Conservation (phyloP, 1,140 invertebrate species). For the Caenorhabditis latens region DNA sequence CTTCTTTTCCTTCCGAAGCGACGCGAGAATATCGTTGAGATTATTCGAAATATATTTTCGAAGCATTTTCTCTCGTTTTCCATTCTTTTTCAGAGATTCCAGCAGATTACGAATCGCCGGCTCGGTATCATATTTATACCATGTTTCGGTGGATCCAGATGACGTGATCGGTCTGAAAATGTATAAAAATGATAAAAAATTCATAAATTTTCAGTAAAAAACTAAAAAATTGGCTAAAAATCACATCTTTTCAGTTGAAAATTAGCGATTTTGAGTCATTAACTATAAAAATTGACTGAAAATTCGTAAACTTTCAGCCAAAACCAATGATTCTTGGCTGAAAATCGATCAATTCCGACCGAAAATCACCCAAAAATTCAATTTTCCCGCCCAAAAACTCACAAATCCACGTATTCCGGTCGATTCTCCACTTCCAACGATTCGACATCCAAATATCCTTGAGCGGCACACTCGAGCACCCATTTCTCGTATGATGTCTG, state of each 20-base stretch:
- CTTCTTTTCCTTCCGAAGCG: background rate
- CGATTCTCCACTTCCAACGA: constrained; percentile 2
- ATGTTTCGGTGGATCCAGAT: background rate
- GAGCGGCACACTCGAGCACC: background rate
- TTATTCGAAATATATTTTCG: background rate
- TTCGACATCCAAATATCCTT: constrained; percentile 29
- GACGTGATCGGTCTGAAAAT: constrained; percentile 9
- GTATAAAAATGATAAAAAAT: background rate
- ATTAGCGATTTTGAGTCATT: background rate
- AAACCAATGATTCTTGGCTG: too few relatives aligned
- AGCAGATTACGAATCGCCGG: background rate
- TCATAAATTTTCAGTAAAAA: background rate
- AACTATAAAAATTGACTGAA: too few relatives aligned
- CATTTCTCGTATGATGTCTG: constrained; percentile 50
- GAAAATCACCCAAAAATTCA: too few relatives aligned
- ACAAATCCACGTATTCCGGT: constrained; percentile 44
- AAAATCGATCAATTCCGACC: too few relatives aligned
- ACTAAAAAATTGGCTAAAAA: too few relatives aligned
- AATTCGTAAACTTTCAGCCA: too few relatives aligned
- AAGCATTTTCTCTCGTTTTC: constrained; percentile 39
- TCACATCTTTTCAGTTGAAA: background rate
- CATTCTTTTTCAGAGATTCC: background rate
- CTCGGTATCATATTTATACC: constrained; percentile 26
- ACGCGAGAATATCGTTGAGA: background rate
- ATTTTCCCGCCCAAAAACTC: background rate